These are phyloP conservation scores for Hemithea aestivaria DNA, from an alignment of 2,888 invertebrate species.

Conservation along the genomic window DNA sequence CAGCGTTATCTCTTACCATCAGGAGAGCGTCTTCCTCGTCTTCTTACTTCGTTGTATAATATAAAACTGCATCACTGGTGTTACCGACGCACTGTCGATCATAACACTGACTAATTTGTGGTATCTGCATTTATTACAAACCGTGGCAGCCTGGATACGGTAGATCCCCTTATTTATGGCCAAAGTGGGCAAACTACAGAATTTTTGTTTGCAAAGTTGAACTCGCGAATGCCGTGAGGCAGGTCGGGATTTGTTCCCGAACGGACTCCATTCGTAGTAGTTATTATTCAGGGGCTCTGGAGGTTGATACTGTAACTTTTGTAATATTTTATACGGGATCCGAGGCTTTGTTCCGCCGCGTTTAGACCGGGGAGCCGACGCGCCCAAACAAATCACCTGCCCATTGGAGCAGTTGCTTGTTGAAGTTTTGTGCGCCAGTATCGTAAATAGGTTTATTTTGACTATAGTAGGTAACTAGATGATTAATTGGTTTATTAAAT, in stretches of 20 bases:
- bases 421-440: no score
- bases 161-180: conserved; percentile 46
- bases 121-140: no score
- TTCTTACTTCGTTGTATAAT: no score
- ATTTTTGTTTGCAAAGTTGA: conserved; percentile 40
- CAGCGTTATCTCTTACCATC: no score
- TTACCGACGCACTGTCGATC: no score
- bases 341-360: conserved; percentile 30
- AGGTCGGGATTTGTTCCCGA: conserved; percentile 41
- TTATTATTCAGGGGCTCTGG: conserved; percentile 36
- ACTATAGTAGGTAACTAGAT: no score
- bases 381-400: conserved; percentile 37
- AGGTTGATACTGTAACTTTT: conserved; percentile 41
- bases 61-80: no score
- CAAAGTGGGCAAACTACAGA: conserved; percentile 30
- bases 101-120: no score
- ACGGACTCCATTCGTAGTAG: conserved; percentile 3
- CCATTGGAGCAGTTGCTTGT: conserved; percentile 16
- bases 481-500: no score
- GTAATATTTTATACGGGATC: conserved; percentile 38
- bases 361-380: conserved; percentile 29
- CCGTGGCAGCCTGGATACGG: conserved; percentile 24
- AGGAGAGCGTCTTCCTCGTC: no score
- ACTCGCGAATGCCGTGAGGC: conserved; percentile 31
- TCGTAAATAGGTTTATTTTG: no score